Conservation (phyloP, 2,888 invertebrate species). For the Hemicrepidius hirtus region DNA sequence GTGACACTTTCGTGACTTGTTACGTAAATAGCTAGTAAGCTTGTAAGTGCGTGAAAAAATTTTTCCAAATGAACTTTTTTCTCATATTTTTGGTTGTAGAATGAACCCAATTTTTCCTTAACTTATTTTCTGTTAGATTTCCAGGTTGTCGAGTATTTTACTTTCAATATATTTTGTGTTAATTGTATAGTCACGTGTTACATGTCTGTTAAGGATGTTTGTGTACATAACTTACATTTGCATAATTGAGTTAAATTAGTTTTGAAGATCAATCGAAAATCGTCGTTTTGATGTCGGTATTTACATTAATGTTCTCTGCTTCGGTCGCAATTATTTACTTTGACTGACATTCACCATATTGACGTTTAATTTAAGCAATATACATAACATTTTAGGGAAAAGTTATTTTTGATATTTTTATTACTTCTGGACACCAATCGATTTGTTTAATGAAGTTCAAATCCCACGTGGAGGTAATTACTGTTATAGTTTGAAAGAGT, state of each 20-base stretch:
- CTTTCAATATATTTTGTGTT: conserved; percentile 11
- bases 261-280: conserved; percentile 36
- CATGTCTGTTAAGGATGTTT: conserved; percentile 8
- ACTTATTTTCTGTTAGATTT: background rate
- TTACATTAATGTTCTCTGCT: conserved; percentile 3
- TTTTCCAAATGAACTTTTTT: too few relatives aligned
- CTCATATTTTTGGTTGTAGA: too few relatives aligned
- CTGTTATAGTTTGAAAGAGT: too few relatives aligned
- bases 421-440: background rate
- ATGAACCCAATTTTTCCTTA: too few relatives aligned
- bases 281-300: conserved; percentile 47
- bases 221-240: conserved; percentile 27
- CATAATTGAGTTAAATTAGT: conserved; percentile 45
- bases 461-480: background rate
- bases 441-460: background rate
- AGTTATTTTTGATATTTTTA: background rate
- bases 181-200: conserved; percentile 3
- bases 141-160: background rate
- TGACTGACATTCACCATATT: conserved; percentile 10
- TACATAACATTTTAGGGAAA: background rate
- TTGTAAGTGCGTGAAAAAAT: too few relatives aligned
- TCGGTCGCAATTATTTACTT: conserved; percentile 10
- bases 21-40: too few relatives aligned
- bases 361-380: conserved; percentile 14
- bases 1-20: too few relatives aligned